A percentile compares a stretch with the other conserved stretches of the same genome.
Conservation (phyloP, 2,113 vertebrate genomes). For the Trematomus loennbergii region DNA sequence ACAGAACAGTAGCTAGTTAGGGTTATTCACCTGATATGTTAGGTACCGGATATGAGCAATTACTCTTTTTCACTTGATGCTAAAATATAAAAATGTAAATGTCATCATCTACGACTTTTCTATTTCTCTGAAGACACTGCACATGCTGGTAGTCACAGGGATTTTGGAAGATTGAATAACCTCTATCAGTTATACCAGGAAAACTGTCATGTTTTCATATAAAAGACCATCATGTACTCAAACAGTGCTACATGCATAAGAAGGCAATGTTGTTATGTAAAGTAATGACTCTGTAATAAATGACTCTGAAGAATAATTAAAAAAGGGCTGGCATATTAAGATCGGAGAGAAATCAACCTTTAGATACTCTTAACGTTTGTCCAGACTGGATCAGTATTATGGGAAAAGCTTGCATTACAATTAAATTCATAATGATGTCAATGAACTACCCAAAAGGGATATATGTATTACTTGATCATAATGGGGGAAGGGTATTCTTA, state of each 20-base stretch:
- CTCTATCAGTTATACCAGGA: not conserved
- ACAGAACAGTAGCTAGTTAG: not conserved
- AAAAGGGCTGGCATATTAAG: not conserved
- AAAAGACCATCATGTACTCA: not conserved
- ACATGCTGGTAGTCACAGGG: not conserved
- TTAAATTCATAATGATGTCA: constrained; percentile 28
- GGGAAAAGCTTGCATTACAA: constrained; percentile 4
- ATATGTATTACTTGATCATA: constrained; percentile 24
- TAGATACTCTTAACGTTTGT: not conserved
- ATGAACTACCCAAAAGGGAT: constrained; percentile 23
- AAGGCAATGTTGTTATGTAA: not conserved
- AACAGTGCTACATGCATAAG: not conserved
- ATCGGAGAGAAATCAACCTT: constrained; percentile 11
- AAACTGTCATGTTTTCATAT: not conserved
- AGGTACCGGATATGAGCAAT: not conserved
- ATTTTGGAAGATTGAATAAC: not conserved
- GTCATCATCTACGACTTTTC: not conserved
- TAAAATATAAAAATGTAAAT: not conserved
- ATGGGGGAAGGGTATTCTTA: not conserved
- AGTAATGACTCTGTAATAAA: not conserved
- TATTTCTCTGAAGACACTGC: not conserved
- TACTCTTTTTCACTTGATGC: not conserved
- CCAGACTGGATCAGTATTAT: constrained; percentile 18
- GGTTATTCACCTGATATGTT: not conserved
- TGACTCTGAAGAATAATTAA: no score